phyloP scores from a whole-genome alignment of 1,140 invertebrate genomes.

The Bombus impatiens region DNA sequence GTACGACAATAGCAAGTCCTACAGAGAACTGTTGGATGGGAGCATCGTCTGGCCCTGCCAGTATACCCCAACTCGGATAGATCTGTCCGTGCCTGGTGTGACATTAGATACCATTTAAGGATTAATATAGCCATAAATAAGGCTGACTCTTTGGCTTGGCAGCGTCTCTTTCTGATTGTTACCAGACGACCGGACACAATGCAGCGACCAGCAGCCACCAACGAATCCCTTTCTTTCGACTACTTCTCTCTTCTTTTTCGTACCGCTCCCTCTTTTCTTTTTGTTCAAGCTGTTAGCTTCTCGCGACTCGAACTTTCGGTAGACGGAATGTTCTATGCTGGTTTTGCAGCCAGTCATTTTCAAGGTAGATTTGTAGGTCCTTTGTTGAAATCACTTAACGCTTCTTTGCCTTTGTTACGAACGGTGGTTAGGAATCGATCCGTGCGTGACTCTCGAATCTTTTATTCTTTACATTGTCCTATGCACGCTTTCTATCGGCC shows the following conservation, averaged over 20 bases:
- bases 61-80: constrained; percentile 72
- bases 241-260: not conserved
- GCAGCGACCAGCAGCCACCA: constrained; percentile 55
- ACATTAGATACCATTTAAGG: constrained; percentile 83
- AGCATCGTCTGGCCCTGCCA: constrained; percentile 18
- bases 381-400: constrained; percentile 22
- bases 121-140: constrained; percentile 84
- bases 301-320: not conserved
- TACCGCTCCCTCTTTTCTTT: not conserved
- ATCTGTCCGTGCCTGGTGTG: constrained; percentile 76
- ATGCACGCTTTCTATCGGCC: not conserved
- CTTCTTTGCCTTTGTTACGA: not conserved
- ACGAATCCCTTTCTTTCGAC: constrained; percentile 52
- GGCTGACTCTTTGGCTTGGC: constrained; percentile 69
- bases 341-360: not conserved
- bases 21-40: constrained; percentile 68
- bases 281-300: not conserved
- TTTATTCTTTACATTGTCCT: not conserved
- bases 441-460: not conserved
- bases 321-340: not conserved
- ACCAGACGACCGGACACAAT: constrained; percentile 66
- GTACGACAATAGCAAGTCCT: constrained; percentile 80
- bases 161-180: constrained; percentile 44
- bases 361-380: not conserved
- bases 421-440: not conserved